phyloP scores from a whole-genome alignment of 64 coral and sea anemone genomes.

The Platygyra sinensis region DNA sequence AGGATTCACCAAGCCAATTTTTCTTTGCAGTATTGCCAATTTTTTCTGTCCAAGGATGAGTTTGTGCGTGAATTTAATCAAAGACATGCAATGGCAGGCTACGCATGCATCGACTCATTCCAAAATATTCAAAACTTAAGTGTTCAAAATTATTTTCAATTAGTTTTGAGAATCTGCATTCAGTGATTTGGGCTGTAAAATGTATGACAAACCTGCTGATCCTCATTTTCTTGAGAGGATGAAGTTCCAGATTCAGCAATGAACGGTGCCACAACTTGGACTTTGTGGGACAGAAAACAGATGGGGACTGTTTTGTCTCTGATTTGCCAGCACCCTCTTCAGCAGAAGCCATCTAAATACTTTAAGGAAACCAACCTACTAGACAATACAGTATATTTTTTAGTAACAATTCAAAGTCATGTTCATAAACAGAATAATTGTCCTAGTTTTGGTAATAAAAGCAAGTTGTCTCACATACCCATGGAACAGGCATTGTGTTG shows the following conservation, averaged over 20 bases:
- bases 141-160: too few relatives aligned
- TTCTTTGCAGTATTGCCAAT: neutral
- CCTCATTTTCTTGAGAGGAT: neutral
- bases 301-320: neutral
- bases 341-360: neutral
- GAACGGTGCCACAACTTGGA: constrained; percentile 33
- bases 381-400: neutral
- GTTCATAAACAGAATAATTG: too few relatives aligned
- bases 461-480: too few relatives aligned
- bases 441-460: too few relatives aligned
- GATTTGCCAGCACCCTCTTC: neutral
- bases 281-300: constrained; percentile 20
- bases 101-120: too few relatives aligned
- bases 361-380: neutral
- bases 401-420: too few relatives aligned
- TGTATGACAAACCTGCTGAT: constrained; percentile 21
- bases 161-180: neutral
- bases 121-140: too few relatives aligned
- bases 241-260: constrained; percentile 3
- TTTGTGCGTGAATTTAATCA: neutral
- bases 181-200: too few relatives aligned
- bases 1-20: too few relatives aligned
- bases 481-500: too few relatives aligned
- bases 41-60: neutral
- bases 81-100: neutral